phyloP scores from a whole-genome alignment of 1,140 invertebrate genomes.

The Pogonus chalceus region DNA sequence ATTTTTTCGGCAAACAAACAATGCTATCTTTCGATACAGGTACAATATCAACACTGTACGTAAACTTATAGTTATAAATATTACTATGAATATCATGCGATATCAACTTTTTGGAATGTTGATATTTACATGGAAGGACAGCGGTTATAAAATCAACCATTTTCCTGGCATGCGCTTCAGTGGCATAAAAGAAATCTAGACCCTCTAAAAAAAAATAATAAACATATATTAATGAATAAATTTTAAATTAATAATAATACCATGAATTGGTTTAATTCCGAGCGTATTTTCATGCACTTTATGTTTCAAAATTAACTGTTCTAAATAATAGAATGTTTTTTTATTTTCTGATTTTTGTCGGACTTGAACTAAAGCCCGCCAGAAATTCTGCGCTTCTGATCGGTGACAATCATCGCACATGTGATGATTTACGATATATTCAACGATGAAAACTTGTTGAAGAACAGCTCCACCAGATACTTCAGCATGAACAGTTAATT shows the following conservation, averaged over 20 bases:
- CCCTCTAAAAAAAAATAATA: constrained; percentile 60
- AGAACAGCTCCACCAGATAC: constrained; percentile 71
- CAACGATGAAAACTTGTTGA: constrained; percentile 89
- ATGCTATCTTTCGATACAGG: constrained; percentile 95
- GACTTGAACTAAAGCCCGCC: constrained; percentile 85
- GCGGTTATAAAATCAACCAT: constrained; percentile 88
- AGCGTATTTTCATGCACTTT: constrained; percentile 85
- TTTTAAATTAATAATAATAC: constrained; percentile 36
- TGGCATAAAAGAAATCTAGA: constrained; percentile 90
- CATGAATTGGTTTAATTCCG: constrained; percentile 88
- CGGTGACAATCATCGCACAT: constrained; percentile 98
- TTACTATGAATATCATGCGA: constrained; percentile 98
- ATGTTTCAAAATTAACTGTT: constrained; percentile 94
- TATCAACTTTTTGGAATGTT: constrained; percentile 89
- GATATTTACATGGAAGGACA: constrained; percentile 77
- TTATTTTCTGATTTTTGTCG: constrained; percentile 85
- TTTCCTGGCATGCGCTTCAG: constrained; percentile 85
- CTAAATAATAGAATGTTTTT: constrained; percentile 97
- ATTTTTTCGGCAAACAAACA: constrained; percentile 80
- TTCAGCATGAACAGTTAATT: constrained; percentile 95
- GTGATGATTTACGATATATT: constrained; percentile 82
- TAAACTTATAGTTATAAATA: constrained; percentile 93
- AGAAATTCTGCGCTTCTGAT: constrained; percentile 94
- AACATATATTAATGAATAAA: constrained; percentile 5
- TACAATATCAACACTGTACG: constrained; percentile 89